Percentiles rank a stretch among this genome's conserved stretches.
These are phyloP conservation scores for Romanogobio albipinnatus DNA, from an alignment of 2,113 vertebrate species.

Conservation along the genomic window DNA sequence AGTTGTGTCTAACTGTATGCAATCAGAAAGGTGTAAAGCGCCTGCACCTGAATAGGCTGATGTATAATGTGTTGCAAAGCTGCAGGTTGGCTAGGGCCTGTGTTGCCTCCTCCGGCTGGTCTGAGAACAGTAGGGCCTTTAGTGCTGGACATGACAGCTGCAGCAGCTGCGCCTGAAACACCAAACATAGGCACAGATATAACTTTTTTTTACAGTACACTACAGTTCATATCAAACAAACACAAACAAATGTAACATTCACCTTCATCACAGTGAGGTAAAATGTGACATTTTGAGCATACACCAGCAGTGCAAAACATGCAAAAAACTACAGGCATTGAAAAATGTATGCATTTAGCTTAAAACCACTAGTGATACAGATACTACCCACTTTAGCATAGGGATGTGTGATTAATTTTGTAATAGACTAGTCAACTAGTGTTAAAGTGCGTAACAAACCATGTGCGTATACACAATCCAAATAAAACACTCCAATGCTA, in stretches of 20 bases:
- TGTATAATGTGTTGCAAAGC: slow-evolving; percentile 95
- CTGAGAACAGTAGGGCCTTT: slow-evolving; percentile 93
- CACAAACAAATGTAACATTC: neutral
- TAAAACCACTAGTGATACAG: neutral
- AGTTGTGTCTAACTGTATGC: neutral
- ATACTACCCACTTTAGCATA: neutral
- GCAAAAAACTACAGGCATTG: neutral
- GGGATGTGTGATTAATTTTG: neutral
- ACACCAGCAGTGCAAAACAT: neutral
- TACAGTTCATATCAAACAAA: neutral
- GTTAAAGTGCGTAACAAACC: neutral
- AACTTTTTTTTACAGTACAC: neutral
- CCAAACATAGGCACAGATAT: neutral
- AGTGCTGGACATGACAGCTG: slow-evolving; percentile 96
- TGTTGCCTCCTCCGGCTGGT: slow-evolving; percentile 85
- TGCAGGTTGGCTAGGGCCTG: slow-evolving; percentile 85
- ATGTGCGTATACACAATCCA: neutral
- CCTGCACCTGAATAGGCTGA: slow-evolving; percentile 91
- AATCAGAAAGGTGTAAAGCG: neutral
- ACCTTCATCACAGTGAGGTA: neutral
- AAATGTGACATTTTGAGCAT: neutral
- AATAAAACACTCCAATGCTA: neutral
- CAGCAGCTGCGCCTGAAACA: slow-evolving; percentile 88
- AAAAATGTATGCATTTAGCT: neutral
- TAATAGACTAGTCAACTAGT: neutral